A percentile compares a stretch with the other conserved stretches of the same genome.
These are phyloP conservation scores for Eupelmus urozonus DNA, from an alignment of 2,888 invertebrate genomes.

Conservation along the genomic window DNA sequence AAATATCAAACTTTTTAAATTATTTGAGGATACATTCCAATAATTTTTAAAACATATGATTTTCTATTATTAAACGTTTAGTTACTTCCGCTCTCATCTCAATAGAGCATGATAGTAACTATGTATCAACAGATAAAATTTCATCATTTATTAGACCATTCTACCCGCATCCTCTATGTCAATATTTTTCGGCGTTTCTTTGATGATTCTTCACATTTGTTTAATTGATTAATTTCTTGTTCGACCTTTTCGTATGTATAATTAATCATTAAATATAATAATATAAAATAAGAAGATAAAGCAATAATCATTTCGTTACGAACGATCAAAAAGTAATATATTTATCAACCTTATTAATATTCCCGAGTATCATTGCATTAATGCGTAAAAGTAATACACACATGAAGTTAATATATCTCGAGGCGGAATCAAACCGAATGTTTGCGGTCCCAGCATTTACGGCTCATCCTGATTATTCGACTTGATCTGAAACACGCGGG, in stretches of 20 bases:
- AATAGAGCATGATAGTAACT: conserved; percentile 21
- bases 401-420: conserved; percentile 62
- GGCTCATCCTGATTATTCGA: conserved; percentile 73
- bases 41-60: too few species aligned
- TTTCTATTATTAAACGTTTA: conserved; percentile 62
- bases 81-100: conserved; percentile 64
- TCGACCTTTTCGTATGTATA: not conserved
- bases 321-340: too few species aligned
- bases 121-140: conserved; percentile 13
- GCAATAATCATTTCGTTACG: too few species aligned
- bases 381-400: not conserved
- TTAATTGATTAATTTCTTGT: not conserved
- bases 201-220: conserved; percentile 10
- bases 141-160: conserved; percentile 12
- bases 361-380: not conserved
- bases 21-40: too few species aligned
- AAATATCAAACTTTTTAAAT: too few species aligned
- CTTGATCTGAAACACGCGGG: conserved; percentile 70
- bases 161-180: conserved; percentile 28
- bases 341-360: not conserved
- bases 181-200: conserved; percentile 11
- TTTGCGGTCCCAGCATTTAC: conserved; percentile 69
- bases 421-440: conserved; percentile 71
- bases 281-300: too few species aligned
- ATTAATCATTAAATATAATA: not conserved